phyloP scores from a whole-genome alignment of 2,888 invertebrate species.

The Anagyrus pseudococci region DNA sequence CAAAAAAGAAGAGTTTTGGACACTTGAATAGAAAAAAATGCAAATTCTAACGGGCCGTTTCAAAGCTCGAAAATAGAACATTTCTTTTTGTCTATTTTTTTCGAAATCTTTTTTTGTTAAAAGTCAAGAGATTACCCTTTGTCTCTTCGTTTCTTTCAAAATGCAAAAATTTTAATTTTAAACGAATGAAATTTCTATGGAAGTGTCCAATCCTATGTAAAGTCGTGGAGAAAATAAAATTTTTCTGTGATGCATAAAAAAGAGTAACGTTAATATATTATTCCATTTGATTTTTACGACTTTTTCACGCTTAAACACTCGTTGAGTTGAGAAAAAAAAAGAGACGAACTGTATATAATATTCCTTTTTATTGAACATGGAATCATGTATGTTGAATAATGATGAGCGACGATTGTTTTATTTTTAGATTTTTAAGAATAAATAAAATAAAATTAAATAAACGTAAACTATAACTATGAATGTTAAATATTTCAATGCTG shows the following conservation, averaged over 20 bases:
- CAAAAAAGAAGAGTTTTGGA: not conserved
- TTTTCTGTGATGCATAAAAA: conserved; percentile 23
- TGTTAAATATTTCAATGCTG: conserved; percentile 28
- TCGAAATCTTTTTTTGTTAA: not conserved
- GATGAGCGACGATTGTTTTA: no score
- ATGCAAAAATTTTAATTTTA: not conserved
- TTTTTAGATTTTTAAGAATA: no score
- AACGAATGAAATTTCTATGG: not conserved
- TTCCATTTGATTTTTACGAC: conserved; percentile 24
- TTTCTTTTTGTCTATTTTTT: not conserved
- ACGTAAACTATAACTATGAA: conserved; percentile 25
- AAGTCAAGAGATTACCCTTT: no score
- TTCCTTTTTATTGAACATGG: no score
- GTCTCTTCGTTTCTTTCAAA: no score
- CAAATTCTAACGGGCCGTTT: not conserved
- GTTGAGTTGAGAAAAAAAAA: no score
- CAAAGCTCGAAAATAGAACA: not conserved
- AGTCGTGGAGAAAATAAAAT: conserved; percentile 15
- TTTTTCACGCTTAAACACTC: no score
- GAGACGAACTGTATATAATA: no score
- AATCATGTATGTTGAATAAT: no score
- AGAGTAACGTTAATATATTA: conserved; percentile 14
- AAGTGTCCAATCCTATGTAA: conserved; percentile 5
- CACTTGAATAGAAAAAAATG: conserved; percentile 3
- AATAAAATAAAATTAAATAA: conserved; percentile 10